Percentiles rank a stretch among this genome's conserved stretches.
phyloP scores from a whole-genome alignment of 1,140 invertebrate genomes.

The Leptinotarsa defecta region DNA sequence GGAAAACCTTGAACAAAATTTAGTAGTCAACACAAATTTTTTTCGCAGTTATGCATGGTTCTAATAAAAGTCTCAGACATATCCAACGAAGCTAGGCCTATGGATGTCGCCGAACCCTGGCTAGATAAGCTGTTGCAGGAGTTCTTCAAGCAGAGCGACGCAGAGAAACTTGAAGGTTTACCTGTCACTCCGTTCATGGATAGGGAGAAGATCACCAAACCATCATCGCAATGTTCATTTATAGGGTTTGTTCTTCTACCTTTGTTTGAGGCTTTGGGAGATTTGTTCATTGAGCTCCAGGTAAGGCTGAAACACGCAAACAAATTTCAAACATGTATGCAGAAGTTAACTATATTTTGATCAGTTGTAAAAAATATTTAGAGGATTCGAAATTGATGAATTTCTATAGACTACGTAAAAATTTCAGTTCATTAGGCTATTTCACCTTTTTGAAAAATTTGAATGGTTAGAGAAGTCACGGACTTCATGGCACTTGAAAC shows the following conservation, averaged over 20 bases:
- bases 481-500: no score
- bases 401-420: no score
- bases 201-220: conserved; percentile 86
- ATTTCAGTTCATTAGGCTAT: no score
- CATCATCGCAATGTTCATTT: conserved; percentile 83
- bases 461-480: no score
- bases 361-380: no score
- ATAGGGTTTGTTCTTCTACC: conserved; percentile 84
- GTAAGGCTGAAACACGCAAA: conserved; percentile 52
- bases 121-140: conserved; percentile 78
- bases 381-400: no score
- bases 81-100: conserved; percentile 83
- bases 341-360: no score
- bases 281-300: conserved; percentile 72
- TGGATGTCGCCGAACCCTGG: conserved; percentile 86
- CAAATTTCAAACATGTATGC: no score
- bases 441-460: no score
- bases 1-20: no score
- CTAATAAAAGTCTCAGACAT: conserved; percentile 88
- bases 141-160: conserved; percentile 82
- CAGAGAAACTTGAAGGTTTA: conserved; percentile 81
- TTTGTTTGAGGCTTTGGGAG: conserved; percentile 76
- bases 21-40: background rate
- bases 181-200: conserved; percentile 90
- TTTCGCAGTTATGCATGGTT: conserved; percentile 77